These are phyloP conservation scores for Drosophila neutralis DNA, from an alignment of 2,888 invertebrate genomes.

Conservation along the genomic window DNA sequence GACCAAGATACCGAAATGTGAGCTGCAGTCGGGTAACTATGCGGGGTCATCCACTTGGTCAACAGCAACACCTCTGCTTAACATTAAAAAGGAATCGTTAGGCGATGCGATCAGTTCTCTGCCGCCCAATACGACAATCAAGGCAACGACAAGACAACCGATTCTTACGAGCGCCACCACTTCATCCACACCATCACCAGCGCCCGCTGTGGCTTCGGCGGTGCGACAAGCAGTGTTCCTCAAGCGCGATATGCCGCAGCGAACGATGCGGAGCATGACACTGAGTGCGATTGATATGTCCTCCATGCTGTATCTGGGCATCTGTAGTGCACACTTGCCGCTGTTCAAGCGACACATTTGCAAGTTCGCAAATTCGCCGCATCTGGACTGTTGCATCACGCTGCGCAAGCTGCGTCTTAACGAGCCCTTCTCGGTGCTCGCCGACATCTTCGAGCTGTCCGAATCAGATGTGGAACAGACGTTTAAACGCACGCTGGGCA, in stretches of 20 bases:
- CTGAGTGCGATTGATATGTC: conserved; percentile 82
- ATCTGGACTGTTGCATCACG: conserved; percentile 82
- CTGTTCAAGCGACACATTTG: conserved; percentile 82
- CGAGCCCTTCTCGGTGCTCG: conserved; percentile 81
- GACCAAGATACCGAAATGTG: conserved; percentile 76
- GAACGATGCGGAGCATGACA: conserved; percentile 81
- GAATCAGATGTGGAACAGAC: conserved; percentile 81
- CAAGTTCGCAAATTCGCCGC: conserved; percentile 74
- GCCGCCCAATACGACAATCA: conserved; percentile 81
- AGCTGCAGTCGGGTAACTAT: conserved; percentile 53
- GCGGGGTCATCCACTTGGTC: conserved; percentile 46
- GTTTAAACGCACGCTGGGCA: conserved; percentile 78
- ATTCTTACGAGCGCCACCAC: background rate
- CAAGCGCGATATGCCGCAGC: conserved; percentile 80
- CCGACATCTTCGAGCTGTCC: conserved; percentile 82
- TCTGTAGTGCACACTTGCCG: conserved; percentile 72
- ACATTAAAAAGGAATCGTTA: conserved; percentile 57
- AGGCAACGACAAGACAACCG: conserved; percentile 66
- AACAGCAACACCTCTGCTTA: background rate
- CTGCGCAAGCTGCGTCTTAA: conserved; percentile 83
- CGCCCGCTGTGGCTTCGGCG: conserved; percentile 55
- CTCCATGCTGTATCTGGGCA: conserved; percentile 79
- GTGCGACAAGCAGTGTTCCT: conserved; percentile 80
- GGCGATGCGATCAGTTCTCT: conserved; percentile 79
- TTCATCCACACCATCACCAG: conserved; percentile 43